Base-by-base conservation (phyloP, 2,797 vertebrate species). In the Ataeniobius toweri region DNA sequence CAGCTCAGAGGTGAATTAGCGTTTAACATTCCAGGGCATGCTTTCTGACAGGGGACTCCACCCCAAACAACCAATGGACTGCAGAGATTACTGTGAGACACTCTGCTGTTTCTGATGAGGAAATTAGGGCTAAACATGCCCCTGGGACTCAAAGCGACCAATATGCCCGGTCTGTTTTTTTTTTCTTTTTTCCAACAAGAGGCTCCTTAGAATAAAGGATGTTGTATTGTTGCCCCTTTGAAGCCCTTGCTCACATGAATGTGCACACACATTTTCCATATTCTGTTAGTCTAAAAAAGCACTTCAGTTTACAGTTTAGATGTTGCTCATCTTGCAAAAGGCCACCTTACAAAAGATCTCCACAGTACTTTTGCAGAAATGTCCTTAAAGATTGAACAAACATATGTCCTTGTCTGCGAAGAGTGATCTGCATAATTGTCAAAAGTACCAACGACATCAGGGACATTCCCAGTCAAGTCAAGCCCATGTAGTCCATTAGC, bases 1-100 rank as follows among this genome's bases (percentile, higher is more conserved):
- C 79, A 88, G 89, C 90, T 88, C 92, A 84, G 91, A 92, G 92
- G 91, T 94, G 93, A 95, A 95, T 95, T 92, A 93, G 86, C 91
- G 89, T 94, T 94, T 95, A 93, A 94, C 94, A 95, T 95, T 95
- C 94, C 94, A 93, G 89, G 93, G 94, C 94, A 95, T 94, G 94
- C 89, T 90, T 92, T 90, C 90, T 80, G 90, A 92, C 90, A 79
- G 88, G 85, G 89, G 91, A 89, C 90, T 85, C 90, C 90, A 80
- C 87, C 90, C 87, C 87, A 85, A 90, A 93, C 88, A 87, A 93
- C 89, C 93, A 88, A 90, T 82, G 89, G 89, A 93, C 91, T 83
- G 91, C 71, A 28, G 81, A 84, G 88, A 92, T 92, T 89, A 93
- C 85, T 68, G 88, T 90, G 91, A 91, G 91, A 93, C 90, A 90